Evolutionary conservation across 2,113 vertebrate genomes (phyloP).

Genomic region (Rafetus swinhoei): DNA sequence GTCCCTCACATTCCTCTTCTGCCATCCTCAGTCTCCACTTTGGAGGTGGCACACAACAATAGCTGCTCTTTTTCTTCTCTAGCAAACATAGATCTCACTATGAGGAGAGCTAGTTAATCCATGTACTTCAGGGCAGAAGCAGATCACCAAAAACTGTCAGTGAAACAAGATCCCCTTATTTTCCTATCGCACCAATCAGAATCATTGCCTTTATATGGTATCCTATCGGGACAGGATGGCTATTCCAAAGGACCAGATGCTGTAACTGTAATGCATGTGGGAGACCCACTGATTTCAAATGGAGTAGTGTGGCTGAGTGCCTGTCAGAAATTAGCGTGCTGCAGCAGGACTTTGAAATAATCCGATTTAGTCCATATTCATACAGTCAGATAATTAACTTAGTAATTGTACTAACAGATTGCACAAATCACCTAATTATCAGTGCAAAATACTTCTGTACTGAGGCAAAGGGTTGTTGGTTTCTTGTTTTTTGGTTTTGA

Average conservation of each 20-base stretch:
- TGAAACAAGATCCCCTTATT: neutral
- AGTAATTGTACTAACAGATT: neutral
- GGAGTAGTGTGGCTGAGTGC: neutral
- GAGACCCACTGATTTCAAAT: neutral
- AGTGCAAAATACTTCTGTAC: neutral
- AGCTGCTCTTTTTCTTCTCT: neutral
- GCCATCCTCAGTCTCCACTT: neutral
- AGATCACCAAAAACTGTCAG: neutral
- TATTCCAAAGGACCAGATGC: neutral
- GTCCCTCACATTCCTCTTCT: neutral
- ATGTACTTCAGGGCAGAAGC: neutral
- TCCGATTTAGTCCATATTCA: neutral
- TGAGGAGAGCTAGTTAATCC: neutral
- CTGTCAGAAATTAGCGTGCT: neutral
- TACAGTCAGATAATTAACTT: neutral
- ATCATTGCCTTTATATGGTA: neutral
- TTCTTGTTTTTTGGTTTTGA: neutral
- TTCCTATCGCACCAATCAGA: neutral
- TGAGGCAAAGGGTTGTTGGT: neutral
- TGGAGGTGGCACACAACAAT: neutral
- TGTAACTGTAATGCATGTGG: neutral
- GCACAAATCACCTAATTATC: neutral
- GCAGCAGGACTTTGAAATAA: neutral
- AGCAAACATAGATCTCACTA: neutral
- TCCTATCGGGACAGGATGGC: neutral